These are phyloP conservation scores for Anas bahamensis DNA, from an alignment of 2,797 vertebrate genomes.

Conservation along the genomic window DNA sequence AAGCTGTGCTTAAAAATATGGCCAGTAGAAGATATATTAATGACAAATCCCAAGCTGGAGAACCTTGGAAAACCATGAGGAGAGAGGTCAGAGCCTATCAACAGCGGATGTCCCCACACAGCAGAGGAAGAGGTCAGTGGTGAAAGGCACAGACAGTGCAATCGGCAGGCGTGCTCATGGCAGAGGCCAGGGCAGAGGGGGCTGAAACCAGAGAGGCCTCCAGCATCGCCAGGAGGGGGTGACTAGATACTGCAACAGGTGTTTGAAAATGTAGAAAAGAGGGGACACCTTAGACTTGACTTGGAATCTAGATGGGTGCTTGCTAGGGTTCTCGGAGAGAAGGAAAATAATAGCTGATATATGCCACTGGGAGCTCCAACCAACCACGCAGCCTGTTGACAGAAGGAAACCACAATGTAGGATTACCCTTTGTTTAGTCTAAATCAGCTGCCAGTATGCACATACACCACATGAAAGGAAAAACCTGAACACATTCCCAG, in stretches of 20 bases:
- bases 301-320: neutral
- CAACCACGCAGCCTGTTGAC: neutral
- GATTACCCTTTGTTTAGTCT: slow-evolving; percentile 60
- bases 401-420: slow-evolving; percentile 6
- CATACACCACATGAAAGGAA: slow-evolving; percentile 29
- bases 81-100: neutral
- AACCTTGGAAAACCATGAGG: neutral
- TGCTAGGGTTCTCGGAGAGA: neutral
- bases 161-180: neutral
- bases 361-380: neutral
- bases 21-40: neutral
- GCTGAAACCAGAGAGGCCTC: neutral
- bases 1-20: neutral
- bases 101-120: fast-evolving
- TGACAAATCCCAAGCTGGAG: neutral
- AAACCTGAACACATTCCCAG: slow-evolving; percentile 40
- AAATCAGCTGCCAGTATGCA: slow-evolving; percentile 25
- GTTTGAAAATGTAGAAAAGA: neutral
- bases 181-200: neutral
- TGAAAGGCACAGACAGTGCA: neutral
- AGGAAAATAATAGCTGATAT: neutral
- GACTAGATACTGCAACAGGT: neutral
- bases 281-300: neutral
- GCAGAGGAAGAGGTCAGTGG: neutral
- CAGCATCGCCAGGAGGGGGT: neutral